Base-by-base conservation (phyloP, 2,797 vertebrate genomes). In the Sebastolobus alascanus region DNA sequence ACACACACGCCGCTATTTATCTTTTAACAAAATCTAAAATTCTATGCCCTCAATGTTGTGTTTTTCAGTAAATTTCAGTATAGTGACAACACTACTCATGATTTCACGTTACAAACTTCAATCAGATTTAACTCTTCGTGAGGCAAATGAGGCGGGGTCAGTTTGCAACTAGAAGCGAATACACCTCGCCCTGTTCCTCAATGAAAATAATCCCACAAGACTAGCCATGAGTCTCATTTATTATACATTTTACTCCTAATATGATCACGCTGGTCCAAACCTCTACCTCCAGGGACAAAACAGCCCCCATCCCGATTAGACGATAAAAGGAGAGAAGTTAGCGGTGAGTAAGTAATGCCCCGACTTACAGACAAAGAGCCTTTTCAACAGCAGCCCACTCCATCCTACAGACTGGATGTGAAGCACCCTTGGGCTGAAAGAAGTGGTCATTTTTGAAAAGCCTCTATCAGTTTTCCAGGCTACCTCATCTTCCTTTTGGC, bases 341-440 rank as follows among this genome's bases (percentile, higher is more conserved):
- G 14, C 11, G 20, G 20, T 75, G 67, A 71, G 18, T 55, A 65
- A 55, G 37, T 33, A 68, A 75, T 10, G 14, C 12, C 4, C 37
- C 1, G 0, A 25, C 31, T 56, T 31, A 77, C 55, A n/a, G 72
- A 84, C 43, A 79, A 73, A 73, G 68, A 78, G 43, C 12, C 59
- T 70, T 79, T 74, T 84, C 46, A 79, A 22, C 75, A 69, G 61
- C 64, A 25, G 35, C 54, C 67, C 71, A 74, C 58, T 65, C 29
- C 33, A 38, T 60, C 58, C 61, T 68, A 14, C 9, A 75, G 20
- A 65, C 73, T 69, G 55, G 12, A 71, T 79, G 52, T 71, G 12
- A 77, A 25, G 50, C 61, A 55, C 59, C 40, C 43, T 78, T 68
- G 3, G 35, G 46, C 70, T 68, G 13, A 35, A 67, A 27, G 29